Base-by-base conservation (phyloP, 92 coral and sea anemone genomes). In the Zoanthus gigantus region DNA sequence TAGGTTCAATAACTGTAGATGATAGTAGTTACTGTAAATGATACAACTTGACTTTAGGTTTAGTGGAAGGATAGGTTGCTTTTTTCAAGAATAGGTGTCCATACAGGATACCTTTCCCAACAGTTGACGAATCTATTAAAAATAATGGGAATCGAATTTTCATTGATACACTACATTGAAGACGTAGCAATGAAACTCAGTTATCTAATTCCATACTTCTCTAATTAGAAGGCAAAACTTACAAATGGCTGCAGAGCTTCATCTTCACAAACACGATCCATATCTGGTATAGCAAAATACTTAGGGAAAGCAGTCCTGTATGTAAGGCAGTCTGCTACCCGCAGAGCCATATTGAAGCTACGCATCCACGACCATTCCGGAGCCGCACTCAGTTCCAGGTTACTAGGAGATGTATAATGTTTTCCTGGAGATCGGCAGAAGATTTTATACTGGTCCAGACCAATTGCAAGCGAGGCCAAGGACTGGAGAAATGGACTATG, bases 301-400 rank as follows among this genome's bases (percentile, higher is more conserved):
- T 83, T 81, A 28, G 92, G 98, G 77, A 93, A 91, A 29, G 74
- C 73, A 34, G 81, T 94, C 63, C 98, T 83, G 79, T 91, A 86
- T 1, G 98, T 94, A 31, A 94, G 78, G 44, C 94, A 90, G 76
- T 93, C 96, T 7, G 98, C 93, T 37, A 95, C 74, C 34, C 83
- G 92, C 60, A 86, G 88, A 56, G 98, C 94, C 60, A 84, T 76
- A 66, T 91, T 90, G 79, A 93, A 87, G 42, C 89, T 67, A 72
- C 84, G 89, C 46, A 94, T 89, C 98, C 98, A 94, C 61, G 90
- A 67, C 98, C 98, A 94, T 77, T 93, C 94, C 12, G 94, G 94
- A 13, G 90, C 68, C 17, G 74, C 69, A 53, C 45, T 48, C 57
- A 32, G 44, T 23, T 92, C 95, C 15, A 47, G 12, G 53, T 46